Evolutionary conservation across 2,797 vertebrate species (phyloP), one percentile per base, ranked within the genome.

Genomic region (Esox masquinongy): DNA sequence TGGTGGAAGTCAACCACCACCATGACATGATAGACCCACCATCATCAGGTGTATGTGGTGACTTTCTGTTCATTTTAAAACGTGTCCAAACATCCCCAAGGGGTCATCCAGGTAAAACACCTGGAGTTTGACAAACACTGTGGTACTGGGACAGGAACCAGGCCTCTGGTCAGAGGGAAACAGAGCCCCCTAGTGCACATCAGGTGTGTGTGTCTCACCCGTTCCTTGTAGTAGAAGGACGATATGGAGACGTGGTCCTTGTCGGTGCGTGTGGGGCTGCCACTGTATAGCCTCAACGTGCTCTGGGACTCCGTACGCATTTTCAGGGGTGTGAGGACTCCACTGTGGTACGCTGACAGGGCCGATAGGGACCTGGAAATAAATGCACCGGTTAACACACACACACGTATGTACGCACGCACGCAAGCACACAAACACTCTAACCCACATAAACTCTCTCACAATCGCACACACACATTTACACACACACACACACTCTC

Each of bases 171-270:
- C 29, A 59, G 31, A 22, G 19, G 59, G 53, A 39, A 31, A 22
- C 15, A 39, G 24, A 34, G 70, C 53, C 26, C 53, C 26, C 56
- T 31, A 34, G 50, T 29, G 70, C 2, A 6, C 43, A 24, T 7
- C 22, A 19, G 31, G 47, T 68, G 66, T 68, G 63, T 66, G 66
- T 39, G 5, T 74, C 94, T 94, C 93, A 99, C 97, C 95, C 98
- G 93, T 70, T 99, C 97, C 91, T 99, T 99, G 80, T 99, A 99
- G 92, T 99, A 99, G 91, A 99, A 99, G 84, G 97, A 98, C 26
- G 97, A 99, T 80, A 99, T 96, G 88, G 98, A 99, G 78, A 99
- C 97, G 61, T 96, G 96, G 82, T 99, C 97, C 88, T 99, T 99
- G 89, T 99, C 97, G 0, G 94, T 94, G 73, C 97, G 97, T 0